Evolutionary conservation across 2,113 vertebrate genomes (phyloP).

Genomic region (Hyperopisus bebe): DNA sequence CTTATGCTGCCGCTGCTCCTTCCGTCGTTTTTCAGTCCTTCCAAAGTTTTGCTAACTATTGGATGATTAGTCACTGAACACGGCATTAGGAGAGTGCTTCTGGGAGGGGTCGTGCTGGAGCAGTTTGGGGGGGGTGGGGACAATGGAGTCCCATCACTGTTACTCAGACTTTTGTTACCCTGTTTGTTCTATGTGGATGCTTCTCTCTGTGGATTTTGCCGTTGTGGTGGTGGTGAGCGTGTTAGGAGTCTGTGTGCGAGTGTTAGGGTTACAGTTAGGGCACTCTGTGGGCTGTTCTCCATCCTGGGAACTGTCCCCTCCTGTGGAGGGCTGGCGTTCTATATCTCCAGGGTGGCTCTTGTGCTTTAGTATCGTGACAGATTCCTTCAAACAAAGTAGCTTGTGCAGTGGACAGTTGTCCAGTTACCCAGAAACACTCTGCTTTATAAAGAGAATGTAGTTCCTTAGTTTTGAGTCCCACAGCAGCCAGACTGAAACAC

Average conservation of each 20-base stretch:
- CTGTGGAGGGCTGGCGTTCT: background rate
- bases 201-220: background rate
- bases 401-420: background rate
- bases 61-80: background rate
- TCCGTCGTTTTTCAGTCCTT: background rate
- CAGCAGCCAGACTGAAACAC: background rate
- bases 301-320: background rate
- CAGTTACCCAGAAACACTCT: background rate
- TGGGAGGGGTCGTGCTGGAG: background rate
- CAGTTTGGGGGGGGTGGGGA: no score
- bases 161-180: background rate
- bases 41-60: constrained; percentile 1
- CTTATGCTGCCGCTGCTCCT: background rate
- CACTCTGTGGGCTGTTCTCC: background rate
- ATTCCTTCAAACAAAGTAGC: background rate
- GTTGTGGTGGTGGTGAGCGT: background rate
- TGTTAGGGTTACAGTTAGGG: background rate
- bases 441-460: background rate
- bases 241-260: background rate
- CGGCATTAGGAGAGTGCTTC: background rate
- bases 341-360: background rate
- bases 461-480: background rate
- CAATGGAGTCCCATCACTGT: background rate
- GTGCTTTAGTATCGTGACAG: background rate
- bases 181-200: background rate